Conservation (phyloP, 2,113 vertebrate genomes). For the Tamias sibiricus region DNA sequence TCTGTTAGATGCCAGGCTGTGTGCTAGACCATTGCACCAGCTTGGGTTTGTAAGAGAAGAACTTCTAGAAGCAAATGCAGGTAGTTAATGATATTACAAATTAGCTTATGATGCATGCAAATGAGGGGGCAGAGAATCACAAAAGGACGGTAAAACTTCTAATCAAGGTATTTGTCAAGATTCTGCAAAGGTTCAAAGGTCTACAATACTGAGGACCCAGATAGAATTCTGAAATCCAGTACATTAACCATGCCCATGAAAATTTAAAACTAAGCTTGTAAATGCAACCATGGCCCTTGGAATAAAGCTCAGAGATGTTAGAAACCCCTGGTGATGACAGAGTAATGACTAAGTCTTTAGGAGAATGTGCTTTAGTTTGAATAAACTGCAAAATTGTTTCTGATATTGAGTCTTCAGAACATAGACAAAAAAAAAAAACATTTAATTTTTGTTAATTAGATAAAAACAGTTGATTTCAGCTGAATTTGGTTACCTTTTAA, state of each 20-base stretch:
- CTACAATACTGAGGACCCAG: background rate
- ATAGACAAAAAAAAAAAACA: slow-evolving; percentile 54
- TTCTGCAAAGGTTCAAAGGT: background rate
- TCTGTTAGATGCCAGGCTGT: background rate
- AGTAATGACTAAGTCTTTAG: background rate
- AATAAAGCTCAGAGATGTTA: background rate
- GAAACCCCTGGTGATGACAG: background rate
- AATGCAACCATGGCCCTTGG: background rate
- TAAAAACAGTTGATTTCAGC: slow-evolving; percentile 14
- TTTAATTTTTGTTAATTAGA: background rate
- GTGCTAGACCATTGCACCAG: background rate
- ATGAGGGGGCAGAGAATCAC: background rate
- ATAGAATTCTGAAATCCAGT: background rate
- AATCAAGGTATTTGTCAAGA: background rate
- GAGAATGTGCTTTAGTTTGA: background rate
- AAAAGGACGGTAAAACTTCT: background rate
- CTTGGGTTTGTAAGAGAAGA: background rate
- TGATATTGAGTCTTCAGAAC: background rate
- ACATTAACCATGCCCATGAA: background rate
- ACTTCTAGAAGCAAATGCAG: background rate
- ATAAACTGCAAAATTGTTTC: background rate
- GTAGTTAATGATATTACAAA: background rate
- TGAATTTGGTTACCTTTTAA: background rate
- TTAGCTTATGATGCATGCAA: background rate
- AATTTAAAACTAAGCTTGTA: background rate